Percentiles rank a stretch among this genome's conserved stretches.
Evolutionary conservation across 2,113 vertebrate species (phyloP).

Genomic region (Maccullochella peelii): DNA sequence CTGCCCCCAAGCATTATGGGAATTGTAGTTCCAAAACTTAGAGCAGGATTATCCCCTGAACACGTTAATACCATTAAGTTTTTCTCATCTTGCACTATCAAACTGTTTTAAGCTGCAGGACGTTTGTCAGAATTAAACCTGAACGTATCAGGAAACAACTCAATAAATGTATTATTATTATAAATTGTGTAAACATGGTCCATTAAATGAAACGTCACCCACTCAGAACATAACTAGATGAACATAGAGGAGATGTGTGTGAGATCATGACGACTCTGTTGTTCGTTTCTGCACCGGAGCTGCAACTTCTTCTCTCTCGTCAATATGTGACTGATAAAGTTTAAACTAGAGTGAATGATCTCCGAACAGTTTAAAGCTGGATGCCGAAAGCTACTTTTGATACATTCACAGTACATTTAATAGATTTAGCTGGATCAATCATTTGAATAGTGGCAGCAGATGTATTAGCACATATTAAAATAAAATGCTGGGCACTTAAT

Average conservation of each 20-base stretch:
- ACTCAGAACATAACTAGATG: background rate
- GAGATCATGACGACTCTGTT: background rate
- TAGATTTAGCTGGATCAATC: background rate
- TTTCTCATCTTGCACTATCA: too few relatives aligned
- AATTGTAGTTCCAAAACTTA: background rate
- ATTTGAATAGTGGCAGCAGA: background rate
- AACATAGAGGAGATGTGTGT: too few relatives aligned
- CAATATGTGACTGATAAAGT: background rate
- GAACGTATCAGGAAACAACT: background rate
- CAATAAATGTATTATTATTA: background rate
- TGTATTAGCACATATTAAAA: background rate
- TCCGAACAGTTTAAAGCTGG: background rate
- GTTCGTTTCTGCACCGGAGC: conserved; percentile 4
- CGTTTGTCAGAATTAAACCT: too few relatives aligned
- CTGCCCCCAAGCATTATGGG: background rate
- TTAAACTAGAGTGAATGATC: background rate
- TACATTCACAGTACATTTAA: background rate
- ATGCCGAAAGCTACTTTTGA: conserved; percentile 4
- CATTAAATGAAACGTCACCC: background rate
- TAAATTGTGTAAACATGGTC: background rate
- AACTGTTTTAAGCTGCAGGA: too few relatives aligned
- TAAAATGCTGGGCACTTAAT: background rate
- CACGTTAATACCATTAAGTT: too few relatives aligned
- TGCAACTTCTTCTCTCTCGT: background rate
- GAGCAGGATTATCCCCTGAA: too few relatives aligned